Evolutionary conservation across 1,140 invertebrate species (phyloP).

Genomic region (Macrostomum lignano): DNA sequence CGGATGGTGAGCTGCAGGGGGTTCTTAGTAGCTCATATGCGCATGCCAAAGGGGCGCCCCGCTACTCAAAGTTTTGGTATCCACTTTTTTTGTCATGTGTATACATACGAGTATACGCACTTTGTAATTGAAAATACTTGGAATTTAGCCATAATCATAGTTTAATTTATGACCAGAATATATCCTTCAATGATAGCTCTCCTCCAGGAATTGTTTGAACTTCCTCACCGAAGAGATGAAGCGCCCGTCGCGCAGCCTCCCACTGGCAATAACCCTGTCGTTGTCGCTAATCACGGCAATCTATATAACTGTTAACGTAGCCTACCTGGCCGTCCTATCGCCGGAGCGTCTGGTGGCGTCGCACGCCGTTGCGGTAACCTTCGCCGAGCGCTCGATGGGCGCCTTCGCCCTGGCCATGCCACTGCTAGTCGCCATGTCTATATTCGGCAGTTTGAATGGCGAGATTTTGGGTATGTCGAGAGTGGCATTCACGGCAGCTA

Average conservation of each 20-base stretch:
- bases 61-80: too few relatives aligned
- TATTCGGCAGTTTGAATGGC: constrained; percentile 5
- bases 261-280: constrained; percentile 29
- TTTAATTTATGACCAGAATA: too few relatives aligned
- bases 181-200: too few relatives aligned
- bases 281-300: constrained; percentile 28
- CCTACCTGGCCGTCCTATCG: constrained; percentile 30
- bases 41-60: too few relatives aligned
- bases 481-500: too few relatives aligned
- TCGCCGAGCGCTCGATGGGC: constrained; percentile 3
- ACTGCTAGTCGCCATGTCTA: constrained; percentile 1
- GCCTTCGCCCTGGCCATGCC: not conserved
- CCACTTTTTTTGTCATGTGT: too few relatives aligned
- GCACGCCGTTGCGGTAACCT: constrained; percentile 27
- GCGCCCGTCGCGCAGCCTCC: constrained; percentile 38
- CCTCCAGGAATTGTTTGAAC: constrained; percentile 26
- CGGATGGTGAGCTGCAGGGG: constrained; percentile 42
- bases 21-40: too few relatives aligned
- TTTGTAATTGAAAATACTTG: too few relatives aligned
- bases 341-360: constrained; percentile 25
- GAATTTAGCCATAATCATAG: too few relatives aligned
- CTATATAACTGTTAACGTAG: constrained; percentile 29
- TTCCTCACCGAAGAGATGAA: constrained; percentile 50
- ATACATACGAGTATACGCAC: too few relatives aligned
- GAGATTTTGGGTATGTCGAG: constrained; percentile 1